phyloP scores from a whole-genome alignment of 1,140 invertebrate species.

The Aphelinus certus region DNA sequence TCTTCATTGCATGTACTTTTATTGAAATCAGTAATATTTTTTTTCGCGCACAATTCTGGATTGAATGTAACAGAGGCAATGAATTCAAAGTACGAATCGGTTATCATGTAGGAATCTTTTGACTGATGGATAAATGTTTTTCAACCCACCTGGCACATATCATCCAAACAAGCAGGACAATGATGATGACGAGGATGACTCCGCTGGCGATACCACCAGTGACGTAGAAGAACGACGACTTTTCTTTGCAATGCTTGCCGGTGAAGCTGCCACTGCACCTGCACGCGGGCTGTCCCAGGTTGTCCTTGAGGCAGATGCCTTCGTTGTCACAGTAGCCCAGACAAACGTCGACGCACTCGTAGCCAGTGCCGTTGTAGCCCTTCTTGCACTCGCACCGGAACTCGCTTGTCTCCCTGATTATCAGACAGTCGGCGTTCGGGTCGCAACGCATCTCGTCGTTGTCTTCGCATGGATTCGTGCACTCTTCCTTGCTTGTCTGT shows the following conservation, averaged over 20 bases:
- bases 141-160: slow-evolving; percentile 85
- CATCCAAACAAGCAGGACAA: slow-evolving; percentile 95
- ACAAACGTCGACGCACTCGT: slow-evolving; percentile 86
- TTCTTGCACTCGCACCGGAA: slow-evolving; percentile 94
- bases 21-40: too few relatives aligned
- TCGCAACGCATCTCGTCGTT: slow-evolving; percentile 87
- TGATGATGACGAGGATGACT: slow-evolving; percentile 90
- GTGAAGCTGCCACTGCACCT: slow-evolving; percentile 91
- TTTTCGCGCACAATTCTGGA: too few relatives aligned
- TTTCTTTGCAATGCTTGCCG: slow-evolving; percentile 88
- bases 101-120: too few relatives aligned
- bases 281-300: slow-evolving; percentile 83
- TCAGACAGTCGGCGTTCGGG: slow-evolving; percentile 86
- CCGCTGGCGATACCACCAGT: slow-evolving; percentile 91
- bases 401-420: slow-evolving; percentile 84
- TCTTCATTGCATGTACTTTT: too few relatives aligned
- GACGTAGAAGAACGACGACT: slow-evolving; percentile 94
- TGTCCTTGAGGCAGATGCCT: slow-evolving; percentile 88
- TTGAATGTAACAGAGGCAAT: too few relatives aligned
- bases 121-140: not conserved
- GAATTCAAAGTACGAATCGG: too few relatives aligned
- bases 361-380: slow-evolving; percentile 90
- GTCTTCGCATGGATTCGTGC: slow-evolving; percentile 91
- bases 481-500: slow-evolving; percentile 82
- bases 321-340: slow-evolving; percentile 90